Conservation (phyloP, 2,888 invertebrate species). For the Microctonus brassicae region DNA sequence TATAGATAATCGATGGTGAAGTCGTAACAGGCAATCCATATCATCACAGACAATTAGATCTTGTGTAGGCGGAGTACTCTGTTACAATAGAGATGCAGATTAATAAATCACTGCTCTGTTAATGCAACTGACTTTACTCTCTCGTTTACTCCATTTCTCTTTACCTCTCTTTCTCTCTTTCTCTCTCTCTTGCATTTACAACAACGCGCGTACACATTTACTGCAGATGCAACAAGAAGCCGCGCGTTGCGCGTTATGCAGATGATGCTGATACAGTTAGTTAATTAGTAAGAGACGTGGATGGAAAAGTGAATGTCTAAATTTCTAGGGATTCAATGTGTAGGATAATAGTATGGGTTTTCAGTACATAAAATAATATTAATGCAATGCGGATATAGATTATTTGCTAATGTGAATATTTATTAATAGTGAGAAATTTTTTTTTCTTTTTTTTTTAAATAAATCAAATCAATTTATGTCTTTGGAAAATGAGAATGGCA, state of each 20-base stretch:
- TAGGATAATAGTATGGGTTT: neutral
- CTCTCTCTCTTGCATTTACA: no score
- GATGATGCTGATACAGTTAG: constrained; percentile 34
- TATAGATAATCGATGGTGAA: constrained; percentile 10
- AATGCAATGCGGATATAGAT: neutral
- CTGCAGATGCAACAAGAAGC: constrained; percentile 32
- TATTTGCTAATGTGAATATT: neutral
- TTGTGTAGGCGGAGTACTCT: constrained; percentile 28
- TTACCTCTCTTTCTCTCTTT: constrained; percentile 9
- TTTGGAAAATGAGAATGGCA: neutral
- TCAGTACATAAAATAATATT: neutral
- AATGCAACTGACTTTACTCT: constrained; percentile 39
- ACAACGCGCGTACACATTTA: constrained; percentile 1
- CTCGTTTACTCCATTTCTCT: no score
- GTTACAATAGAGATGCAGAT: constrained; percentile 30
- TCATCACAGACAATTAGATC: constrained; percentile 53
- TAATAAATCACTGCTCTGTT: constrained; percentile 46
- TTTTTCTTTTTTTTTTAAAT: neutral
- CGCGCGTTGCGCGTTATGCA: constrained; percentile 32
- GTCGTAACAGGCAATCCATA: constrained; percentile 35
- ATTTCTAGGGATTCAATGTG: neutral
- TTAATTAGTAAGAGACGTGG: constrained; percentile 19
- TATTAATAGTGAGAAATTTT: neutral
- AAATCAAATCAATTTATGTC: neutral
- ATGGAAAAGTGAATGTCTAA: neutral